Evolutionary conservation across 2,888 invertebrate genomes (phyloP).

Genomic region (Hipparchia semele): DNA sequence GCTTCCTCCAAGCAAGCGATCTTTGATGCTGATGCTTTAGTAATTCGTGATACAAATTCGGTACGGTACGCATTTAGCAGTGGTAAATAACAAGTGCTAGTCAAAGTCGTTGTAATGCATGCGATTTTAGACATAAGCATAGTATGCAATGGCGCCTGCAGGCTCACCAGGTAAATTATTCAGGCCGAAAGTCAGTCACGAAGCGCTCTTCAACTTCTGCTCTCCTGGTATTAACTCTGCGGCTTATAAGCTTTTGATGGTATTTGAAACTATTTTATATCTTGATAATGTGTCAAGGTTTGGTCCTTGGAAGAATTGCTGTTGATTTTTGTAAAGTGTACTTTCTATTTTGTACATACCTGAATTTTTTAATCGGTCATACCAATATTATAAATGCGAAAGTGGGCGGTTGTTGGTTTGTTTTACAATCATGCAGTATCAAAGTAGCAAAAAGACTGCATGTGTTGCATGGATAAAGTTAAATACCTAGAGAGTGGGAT

Average conservation of each 20-base stretch:
- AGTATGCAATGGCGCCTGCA: slow-evolving; percentile 61
- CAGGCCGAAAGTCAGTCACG: slow-evolving; percentile 81
- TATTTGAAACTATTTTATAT: background rate
- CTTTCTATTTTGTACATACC: too few species aligned
- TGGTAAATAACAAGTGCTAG: slow-evolving; percentile 45
- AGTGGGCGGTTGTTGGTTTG: too few species aligned
- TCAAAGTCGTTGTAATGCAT: slow-evolving; percentile 45
- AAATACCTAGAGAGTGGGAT: too few species aligned
- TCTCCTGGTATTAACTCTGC: slow-evolving; percentile 47
- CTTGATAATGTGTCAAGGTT: background rate
- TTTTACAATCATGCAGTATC: too few species aligned
- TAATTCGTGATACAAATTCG: slow-evolving; percentile 44
- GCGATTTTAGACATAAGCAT: slow-evolving; percentile 59
- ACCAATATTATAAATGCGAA: too few species aligned
- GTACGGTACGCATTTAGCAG: slow-evolving; percentile 42
- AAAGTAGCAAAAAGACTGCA: too few species aligned
- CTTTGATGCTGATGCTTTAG: slow-evolving; percentile 1
- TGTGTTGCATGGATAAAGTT: too few species aligned
- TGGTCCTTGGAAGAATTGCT: too few species aligned
- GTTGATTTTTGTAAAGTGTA: too few species aligned
- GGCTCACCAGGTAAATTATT: slow-evolving; percentile 71
- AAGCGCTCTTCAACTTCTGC: slow-evolving; percentile 57
- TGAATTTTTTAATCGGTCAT: background rate
- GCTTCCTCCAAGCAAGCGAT: slow-evolving; percentile 19
- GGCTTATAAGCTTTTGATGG: slow-evolving; percentile 11